phyloP scores from a whole-genome alignment of 92 coral and sea anemone genomes.

The Palythoa caribaeorum region DNA sequence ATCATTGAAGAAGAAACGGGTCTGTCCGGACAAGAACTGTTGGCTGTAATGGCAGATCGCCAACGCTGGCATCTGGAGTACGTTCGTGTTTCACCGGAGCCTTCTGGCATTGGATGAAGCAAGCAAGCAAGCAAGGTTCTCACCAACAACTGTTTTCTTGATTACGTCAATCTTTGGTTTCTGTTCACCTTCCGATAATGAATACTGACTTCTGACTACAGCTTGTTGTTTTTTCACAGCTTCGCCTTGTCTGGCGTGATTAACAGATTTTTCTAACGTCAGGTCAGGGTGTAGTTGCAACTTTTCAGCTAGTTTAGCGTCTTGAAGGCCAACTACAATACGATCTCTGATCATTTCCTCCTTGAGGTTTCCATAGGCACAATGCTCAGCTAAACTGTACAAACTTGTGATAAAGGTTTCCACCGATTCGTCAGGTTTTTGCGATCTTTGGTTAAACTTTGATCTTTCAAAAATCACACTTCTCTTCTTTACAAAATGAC shows the following conservation, averaged over 20 bases:
- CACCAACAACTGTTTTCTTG: constrained; percentile 26
- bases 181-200: constrained; percentile 9
- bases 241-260: constrained; percentile 48
- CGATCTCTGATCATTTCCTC: constrained; percentile 65
- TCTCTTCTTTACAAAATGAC: constrained; percentile 46
- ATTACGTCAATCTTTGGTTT: constrained; percentile 17
- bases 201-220: background rate
- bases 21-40: no score
- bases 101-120: no score
- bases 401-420: constrained; percentile 58
- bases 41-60: no score
- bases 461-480: constrained; percentile 63
- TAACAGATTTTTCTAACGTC: constrained; percentile 57
- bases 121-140: background rate
- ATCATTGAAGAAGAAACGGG: no score
- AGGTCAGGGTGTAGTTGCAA: constrained; percentile 60
- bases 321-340: constrained; percentile 68
- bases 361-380: constrained; percentile 49
- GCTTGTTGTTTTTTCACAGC: constrained; percentile 9
- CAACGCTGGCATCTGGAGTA: no score
- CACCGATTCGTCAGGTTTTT: constrained; percentile 59
- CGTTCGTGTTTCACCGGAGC: no score
- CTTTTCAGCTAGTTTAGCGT: constrained; percentile 59
- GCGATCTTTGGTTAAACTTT: constrained; percentile 57
- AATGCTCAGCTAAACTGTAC: constrained; percentile 57